Conservation (phyloP, 2,888 invertebrate species). For the Pristionchus mayeri region DNA sequence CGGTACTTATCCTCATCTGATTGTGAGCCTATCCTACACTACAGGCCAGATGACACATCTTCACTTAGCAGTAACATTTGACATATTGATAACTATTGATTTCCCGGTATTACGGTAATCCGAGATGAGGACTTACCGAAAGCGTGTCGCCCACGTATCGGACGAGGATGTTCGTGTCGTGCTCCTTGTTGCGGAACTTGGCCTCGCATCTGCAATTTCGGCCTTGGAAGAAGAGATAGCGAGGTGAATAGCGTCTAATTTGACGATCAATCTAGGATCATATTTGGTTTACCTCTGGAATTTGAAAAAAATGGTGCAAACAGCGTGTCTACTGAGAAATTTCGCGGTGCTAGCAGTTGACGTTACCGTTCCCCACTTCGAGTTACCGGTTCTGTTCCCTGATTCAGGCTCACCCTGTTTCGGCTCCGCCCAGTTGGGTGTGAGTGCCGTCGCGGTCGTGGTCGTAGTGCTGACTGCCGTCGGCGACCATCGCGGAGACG, state of each 20-base stretch:
- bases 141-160: constrained; percentile 90
- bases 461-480: constrained; percentile 94
- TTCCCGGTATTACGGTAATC: not conserved
- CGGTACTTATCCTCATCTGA: no score
- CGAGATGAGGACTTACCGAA: constrained; percentile 80
- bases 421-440: constrained; percentile 86
- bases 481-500: constrained; percentile 97
- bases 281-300: constrained; percentile 12
- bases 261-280: constrained; percentile 7
- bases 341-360: no score
- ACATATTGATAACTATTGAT: not conserved
- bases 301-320: no score
- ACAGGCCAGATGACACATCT: no score
- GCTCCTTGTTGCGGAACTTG: constrained; percentile 90
- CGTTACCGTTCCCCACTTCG: no score
- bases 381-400: no score
- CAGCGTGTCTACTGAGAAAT: no score
- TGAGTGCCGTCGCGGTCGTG: constrained; percentile 98
- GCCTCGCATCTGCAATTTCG: constrained; percentile 86
- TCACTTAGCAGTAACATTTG: not conserved
- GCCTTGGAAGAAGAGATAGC: not conserved
- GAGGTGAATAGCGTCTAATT: constrained; percentile 17
- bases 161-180: constrained; percentile 92
- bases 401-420: constrained; percentile 79
- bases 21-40: no score